Percentiles rank a stretch among this genome's conserved stretches.
These are phyloP conservation scores for Diabrotica balteata DNA, from an alignment of 2,888 invertebrate species.

Conservation along the genomic window DNA sequence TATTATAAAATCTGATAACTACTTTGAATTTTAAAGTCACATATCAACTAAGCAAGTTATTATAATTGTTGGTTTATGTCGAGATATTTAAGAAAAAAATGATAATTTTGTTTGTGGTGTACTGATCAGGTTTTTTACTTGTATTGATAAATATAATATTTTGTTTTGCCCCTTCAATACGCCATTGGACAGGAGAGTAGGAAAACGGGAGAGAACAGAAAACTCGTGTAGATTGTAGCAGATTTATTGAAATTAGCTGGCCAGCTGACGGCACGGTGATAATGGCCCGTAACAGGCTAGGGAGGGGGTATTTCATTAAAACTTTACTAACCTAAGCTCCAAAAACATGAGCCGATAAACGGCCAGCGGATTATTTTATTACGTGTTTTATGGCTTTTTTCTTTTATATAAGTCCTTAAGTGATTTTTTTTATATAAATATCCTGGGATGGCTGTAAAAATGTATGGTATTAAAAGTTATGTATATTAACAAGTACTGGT, in stretches of 20 bases:
- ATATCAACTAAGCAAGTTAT: no score
- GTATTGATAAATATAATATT: background rate
- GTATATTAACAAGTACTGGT: no score
- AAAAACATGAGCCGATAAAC: conserved; percentile 22
- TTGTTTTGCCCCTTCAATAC: background rate
- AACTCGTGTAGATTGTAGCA: conserved; percentile 38
- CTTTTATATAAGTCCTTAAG: no score
- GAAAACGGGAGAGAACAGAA: conserved; percentile 32
- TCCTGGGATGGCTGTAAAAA: no score
- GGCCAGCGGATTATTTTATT: conserved; percentile 15
- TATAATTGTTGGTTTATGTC: no score
- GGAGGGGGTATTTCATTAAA: conserved; percentile 37
- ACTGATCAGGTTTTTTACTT: background rate
- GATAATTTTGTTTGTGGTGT: no score
- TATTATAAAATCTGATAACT: no score
- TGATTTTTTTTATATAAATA: no score
- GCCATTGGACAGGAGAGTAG: conserved; percentile 20
- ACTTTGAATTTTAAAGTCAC: no score
- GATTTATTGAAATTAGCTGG: conserved; percentile 45
- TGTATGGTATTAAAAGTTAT: no score
- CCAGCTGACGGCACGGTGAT: conserved; percentile 41
- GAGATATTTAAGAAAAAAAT: no score
- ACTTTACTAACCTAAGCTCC: conserved; percentile 27
- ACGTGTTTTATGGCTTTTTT: conserved; percentile 1
- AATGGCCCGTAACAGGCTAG: conserved; percentile 24